Base-by-base conservation (phyloP, 2,888 invertebrate species). In the Drosophila barbarae region DNA sequence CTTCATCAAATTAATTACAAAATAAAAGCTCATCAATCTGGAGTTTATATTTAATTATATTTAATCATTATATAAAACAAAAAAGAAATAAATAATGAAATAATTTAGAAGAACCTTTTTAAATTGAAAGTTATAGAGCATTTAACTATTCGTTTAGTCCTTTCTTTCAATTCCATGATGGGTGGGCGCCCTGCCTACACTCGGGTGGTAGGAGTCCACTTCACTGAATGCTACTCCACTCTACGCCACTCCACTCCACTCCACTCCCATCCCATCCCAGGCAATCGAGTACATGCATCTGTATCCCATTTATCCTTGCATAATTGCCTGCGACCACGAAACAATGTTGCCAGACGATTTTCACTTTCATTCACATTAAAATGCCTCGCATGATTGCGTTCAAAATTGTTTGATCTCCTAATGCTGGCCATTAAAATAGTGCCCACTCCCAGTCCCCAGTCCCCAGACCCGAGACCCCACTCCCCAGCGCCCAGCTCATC, bases 301-400 rank as follows among this genome's bases (percentile, higher is more conserved):
- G 38, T 13, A 55, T 66, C 54, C 58, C 66, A 61, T 71, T 61
- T 53, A 81, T 78, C 79, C 79, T 82, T 80, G 80, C 81, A 81
- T 82, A 81, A 81, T 81, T 80, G 54, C 64, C 55, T 38, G 57
- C 47, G 58, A 53, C 56, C 74, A 56, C 56, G 71, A 66, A 65
- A 41, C 56, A 66, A 68, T 54, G 68, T 68, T 52, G 63, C 69
- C 68, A 67, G 66, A 52, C 58, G 58, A 53, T 80, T 82, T 84
- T 82, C 77, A 86, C 86, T 86, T 86, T 86, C 86, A 82, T 83
- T 81, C 84, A 79, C 82, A 84, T 81, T 81, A 81, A 81, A 84
- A 81, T 81, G 77, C 50, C 77, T 73, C 80, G 82, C 84, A 83
- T 86, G 85, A 86, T 85, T 85, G 86, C 85, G 78, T 83, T 85